Evolutionary conservation across 2,888 invertebrate genomes (phyloP), one percentile per base, ranked within the genome.

Genomic region (Phasia obesa): DNA sequence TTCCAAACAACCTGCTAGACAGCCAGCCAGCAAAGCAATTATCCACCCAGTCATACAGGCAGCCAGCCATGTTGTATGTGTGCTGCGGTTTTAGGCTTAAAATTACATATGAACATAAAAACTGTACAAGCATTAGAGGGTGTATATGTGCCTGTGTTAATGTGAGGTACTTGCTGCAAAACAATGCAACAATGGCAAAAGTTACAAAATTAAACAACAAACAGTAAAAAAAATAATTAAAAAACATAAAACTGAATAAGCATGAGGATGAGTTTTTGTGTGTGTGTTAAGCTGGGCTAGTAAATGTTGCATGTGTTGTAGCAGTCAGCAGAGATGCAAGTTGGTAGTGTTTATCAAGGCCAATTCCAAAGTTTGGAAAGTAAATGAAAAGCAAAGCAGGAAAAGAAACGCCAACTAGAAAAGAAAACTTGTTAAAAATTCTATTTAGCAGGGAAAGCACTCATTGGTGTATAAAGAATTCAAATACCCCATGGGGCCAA

Each of bases 351-450:
- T 81, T 76, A 81, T 75, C 81, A 70, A 76, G 76, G 76, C 81
- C 81, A 81, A 70, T 70, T 81, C 51, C 25, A 44, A 81, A 71
- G 70, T 81, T 81, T 74, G 15, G 17, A 42, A 69, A 60, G 31
- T 19, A 35, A 77, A 62, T 6, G 15, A 62, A 44, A 62, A 60
- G 55, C 35, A 59, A 71, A 44, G 13, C 31, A 25, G 17, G 42
- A 27, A 42, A 23, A 31, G 31, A 21, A 65, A 51, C 23, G 23
- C n/a, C 53, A 65, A 74, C 55, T 64, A 38, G 42, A 62, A 60
- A 77, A 67, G 57, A 81, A 81, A 81, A 81, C 70, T 81, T 80
- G 74, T 80, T 76, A 70, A 70, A 81, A 81, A 64, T 81, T 76
- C 42, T 64, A 17, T 65, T 70, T 65, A 65, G 75, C 59, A 35